Conservation (phyloP, 2,113 vertebrate genomes). For the Labrus mixtus region DNA sequence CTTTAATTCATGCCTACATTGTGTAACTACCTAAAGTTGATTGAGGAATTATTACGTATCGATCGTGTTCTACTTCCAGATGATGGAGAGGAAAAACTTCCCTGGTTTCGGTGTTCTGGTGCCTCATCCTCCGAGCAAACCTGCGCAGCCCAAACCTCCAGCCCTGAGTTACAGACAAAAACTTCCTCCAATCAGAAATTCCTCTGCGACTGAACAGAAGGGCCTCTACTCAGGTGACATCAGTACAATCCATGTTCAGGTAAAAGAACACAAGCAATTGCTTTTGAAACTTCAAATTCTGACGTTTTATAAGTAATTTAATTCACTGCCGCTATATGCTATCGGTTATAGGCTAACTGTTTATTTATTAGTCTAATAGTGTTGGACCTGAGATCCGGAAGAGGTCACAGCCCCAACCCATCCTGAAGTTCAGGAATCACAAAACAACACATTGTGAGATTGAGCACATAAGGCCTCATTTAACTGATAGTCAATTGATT, state of each 20-base stretch:
- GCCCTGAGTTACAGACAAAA: too few species aligned
- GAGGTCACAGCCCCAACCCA: conserved; percentile 77
- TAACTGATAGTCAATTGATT: neutral
- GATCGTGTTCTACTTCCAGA: too few species aligned
- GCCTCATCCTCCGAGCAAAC: conserved; percentile 60
- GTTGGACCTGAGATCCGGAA: conserved; percentile 66
- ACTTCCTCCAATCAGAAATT: conserved; percentile 53
- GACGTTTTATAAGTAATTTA: too few species aligned
- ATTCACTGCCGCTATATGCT: too few species aligned
- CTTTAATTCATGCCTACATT: too few species aligned
- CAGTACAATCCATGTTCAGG: too few species aligned
- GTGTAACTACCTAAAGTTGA: too few species aligned
- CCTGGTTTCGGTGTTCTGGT: conserved; percentile 8
- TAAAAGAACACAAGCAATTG: too few species aligned
- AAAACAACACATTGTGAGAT: conserved; percentile 84
- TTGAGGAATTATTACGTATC: too few species aligned
- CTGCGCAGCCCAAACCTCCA: conserved; percentile 32
- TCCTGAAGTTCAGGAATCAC: conserved; percentile 72
- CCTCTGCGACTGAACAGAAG: conserved; percentile 69
- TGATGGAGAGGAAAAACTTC: too few species aligned
- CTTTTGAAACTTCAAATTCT: too few species aligned
- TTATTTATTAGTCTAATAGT: conserved; percentile 46
- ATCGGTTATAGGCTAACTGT: too few species aligned
- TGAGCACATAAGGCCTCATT: neutral
- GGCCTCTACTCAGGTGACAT: conserved; percentile 83